Percentiles rank a stretch among this genome's conserved stretches.
These are phyloP conservation scores for Margarornis squamiger DNA, from an alignment of 2,797 vertebrate genomes.

Conservation along the genomic window DNA sequence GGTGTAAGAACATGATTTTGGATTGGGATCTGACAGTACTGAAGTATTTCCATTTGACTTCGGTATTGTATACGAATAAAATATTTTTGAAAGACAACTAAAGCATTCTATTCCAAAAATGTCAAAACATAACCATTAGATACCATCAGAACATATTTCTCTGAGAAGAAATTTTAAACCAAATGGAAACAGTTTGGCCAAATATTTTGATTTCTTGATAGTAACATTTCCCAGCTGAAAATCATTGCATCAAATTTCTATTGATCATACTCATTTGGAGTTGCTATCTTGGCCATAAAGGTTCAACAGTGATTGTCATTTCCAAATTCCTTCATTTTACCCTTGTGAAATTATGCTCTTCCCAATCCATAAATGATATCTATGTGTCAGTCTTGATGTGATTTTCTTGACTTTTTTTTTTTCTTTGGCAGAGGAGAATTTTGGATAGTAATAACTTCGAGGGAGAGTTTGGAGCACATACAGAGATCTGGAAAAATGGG, in stretches of 20 bases:
- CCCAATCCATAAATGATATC: background rate
- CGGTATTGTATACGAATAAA: background rate
- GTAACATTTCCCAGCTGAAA: background rate
- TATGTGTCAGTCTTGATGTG: background rate
- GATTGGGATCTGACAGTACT: background rate
- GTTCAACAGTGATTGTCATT: rapidly evolving
- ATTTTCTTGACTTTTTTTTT: background rate
- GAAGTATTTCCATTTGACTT: background rate
- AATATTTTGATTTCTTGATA: background rate
- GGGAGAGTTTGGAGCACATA: background rate
- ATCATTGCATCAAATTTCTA: background rate
- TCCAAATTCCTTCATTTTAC: background rate
- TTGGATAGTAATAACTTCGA: background rate
- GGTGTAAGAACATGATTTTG: background rate
- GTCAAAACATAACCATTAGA: background rate
- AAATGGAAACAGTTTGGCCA: background rate
- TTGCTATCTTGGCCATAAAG: background rate
- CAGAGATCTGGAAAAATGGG: background rate
- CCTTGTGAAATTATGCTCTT: background rate
- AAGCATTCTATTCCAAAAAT: background rate
- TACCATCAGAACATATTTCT: background rate
- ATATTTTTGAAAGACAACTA: background rate
- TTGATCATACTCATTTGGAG: background rate
- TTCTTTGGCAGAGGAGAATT: background rate
- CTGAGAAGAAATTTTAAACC: background rate